Base-by-base conservation (phyloP, 2,888 invertebrate species). In the Cartodere bifasciata region DNA sequence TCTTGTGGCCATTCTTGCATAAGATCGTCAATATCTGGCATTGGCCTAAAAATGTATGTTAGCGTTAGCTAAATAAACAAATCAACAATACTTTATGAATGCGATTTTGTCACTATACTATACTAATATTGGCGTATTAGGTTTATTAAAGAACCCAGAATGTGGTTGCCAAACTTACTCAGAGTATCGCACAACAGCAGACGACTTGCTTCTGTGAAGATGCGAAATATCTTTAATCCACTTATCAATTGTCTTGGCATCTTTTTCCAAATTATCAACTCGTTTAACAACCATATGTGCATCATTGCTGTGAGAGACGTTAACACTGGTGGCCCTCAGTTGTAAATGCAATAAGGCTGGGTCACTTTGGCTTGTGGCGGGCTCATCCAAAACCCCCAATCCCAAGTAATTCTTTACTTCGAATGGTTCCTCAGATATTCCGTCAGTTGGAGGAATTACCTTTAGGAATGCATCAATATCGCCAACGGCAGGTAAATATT, bases 391-490 rank as follows among this genome's bases (percentile, higher is more conserved):
- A n/a, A 86, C 78, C 0, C 67, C 67, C 31, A 90, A 56, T 5
- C 90, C 83, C 4, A 65, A 42, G 59, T 71, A 56, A 2, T 48
- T 45, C 33, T 51, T 41, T 6, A 41, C 40, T 26, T 48, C 44
- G 30, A 51, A 49, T 27, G 39, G 20, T 31, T 57, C 53, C 3
- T 50, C 52, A 13, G 43, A 44, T 23, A 58, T 35, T 16, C 66
- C 59, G 2, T 60, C 67, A 44, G 86, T 81, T 0, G 95, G 95
- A 13, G 90, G 72, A 25, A 72, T 65, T 2, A 94, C 84, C 66
- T 97, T 98, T 22, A 99, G 72, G 62, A 98, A 95, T 3, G 94
- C 92, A 62, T 99, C 98, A 43, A 95, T 92, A 59, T 98, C 97
- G 1, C 98, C 98, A 26, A 98, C 94, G 1, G 94, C 90, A 5